phyloP scores from a whole-genome alignment of 2,797 vertebrate species.

The Odontamblyopus lacepedii region DNA sequence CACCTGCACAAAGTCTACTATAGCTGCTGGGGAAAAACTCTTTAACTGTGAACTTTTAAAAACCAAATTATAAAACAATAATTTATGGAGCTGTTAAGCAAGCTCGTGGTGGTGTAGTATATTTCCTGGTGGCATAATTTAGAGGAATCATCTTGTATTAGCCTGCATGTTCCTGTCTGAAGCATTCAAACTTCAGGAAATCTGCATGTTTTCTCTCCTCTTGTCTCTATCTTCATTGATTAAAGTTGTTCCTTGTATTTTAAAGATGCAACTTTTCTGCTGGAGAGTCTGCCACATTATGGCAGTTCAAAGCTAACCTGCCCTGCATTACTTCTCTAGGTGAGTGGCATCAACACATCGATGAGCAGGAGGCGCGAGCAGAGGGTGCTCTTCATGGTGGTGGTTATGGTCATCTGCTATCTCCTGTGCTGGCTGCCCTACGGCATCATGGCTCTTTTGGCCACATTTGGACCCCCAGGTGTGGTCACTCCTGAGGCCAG shows the following conservation, averaged over 20 bases:
- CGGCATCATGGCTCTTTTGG: conserved; percentile 79
- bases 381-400: conserved; percentile 79
- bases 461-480: conserved; percentile 78
- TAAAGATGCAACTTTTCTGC: neutral
- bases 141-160: neutral
- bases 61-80: neutral
- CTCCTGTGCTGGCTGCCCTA: conserved; percentile 86
- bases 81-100: neutral
- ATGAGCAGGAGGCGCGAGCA: conserved; percentile 73
- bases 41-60: neutral
- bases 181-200: no score
- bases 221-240: neutral
- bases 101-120: neutral
- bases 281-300: neutral
- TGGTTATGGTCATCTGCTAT: conserved; percentile 83
- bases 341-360: conserved; percentile 69
- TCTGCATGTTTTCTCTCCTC: neutral
- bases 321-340: conserved; percentile 52
- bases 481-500: conserved; percentile 78
- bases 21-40: neutral
- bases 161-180: no score
- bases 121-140: neutral
- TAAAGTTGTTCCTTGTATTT: neutral
- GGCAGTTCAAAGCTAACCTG: neutral
- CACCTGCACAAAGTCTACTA: neutral